These are phyloP conservation scores for Hemitrygon akajei DNA, from an alignment of 2,797 vertebrate species.

Conservation along the genomic window DNA sequence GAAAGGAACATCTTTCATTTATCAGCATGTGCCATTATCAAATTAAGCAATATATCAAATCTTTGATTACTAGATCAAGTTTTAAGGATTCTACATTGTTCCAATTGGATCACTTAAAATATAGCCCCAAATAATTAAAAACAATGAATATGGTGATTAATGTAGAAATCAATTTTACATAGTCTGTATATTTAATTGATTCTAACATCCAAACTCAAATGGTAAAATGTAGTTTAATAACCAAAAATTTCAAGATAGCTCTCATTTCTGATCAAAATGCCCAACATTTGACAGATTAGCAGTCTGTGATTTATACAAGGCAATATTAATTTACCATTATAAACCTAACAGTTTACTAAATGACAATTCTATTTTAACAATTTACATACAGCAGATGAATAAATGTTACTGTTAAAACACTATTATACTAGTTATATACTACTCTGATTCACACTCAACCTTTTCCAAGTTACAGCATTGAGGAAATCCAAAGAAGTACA, in stretches of 20 bases:
- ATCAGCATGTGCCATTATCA: not conserved
- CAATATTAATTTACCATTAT: not conserved
- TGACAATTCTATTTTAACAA: not conserved
- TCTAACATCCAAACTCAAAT: not conserved
- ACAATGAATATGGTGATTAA: not conserved
- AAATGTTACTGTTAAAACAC: not conserved
- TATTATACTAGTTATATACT: not conserved
- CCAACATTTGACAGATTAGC: not conserved
- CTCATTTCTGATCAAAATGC: not conserved
- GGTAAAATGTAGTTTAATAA: not conserved
- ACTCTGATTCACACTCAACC: not conserved
- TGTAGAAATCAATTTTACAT: not conserved
- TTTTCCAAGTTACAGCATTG: conserved; percentile 20
- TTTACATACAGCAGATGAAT: not conserved
- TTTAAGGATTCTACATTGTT: not conserved
- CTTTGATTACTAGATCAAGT: not conserved
- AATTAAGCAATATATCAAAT: not conserved
- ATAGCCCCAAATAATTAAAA: not conserved
- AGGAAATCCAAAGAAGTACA: not conserved
- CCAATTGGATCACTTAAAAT: not conserved
- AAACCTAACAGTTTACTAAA: not conserved
- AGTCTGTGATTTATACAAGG: not conserved
- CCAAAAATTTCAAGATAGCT: not conserved
- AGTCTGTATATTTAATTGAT: not conserved
- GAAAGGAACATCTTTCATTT: not conserved